A percentile compares a stretch with the other conserved stretches of the same genome.
Evolutionary conservation across 2,888 invertebrate species (phyloP).

Genomic region (Scaeva pyrastri): DNA sequence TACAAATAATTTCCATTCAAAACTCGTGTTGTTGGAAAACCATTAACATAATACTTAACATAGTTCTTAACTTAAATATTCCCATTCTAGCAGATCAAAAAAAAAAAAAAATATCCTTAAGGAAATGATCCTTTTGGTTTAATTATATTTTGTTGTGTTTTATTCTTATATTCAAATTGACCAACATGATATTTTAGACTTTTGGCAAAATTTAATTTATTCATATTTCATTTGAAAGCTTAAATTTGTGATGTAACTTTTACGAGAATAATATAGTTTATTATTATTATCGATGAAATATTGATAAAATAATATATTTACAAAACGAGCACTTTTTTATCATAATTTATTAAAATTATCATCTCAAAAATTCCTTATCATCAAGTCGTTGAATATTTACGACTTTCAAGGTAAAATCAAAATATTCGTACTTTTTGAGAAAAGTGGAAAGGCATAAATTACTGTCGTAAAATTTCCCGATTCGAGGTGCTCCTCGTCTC

Average conservation of each 20-base stretch:
- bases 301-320: not conserved
- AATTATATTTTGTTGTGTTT: too few relatives aligned
- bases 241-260: not conserved
- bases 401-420: conserved; percentile 7
- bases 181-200: too few relatives aligned
- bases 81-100: too few relatives aligned
- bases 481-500: too few relatives aligned
- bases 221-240: not conserved
- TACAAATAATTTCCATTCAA: too few relatives aligned
- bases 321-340: not conserved
- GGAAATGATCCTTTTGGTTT: too few relatives aligned
- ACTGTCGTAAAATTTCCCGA: conserved; percentile 52
- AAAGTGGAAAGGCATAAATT: conserved; percentile 52
- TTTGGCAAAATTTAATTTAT: not conserved
- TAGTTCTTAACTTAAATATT: too few relatives aligned
- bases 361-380: conserved; percentile 9
- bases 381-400: conserved; percentile 21
- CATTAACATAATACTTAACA: too few relatives aligned
- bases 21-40: too few relatives aligned
- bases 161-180: too few relatives aligned
- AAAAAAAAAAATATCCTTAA: too few relatives aligned
- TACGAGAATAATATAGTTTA: not conserved
- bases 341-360: not conserved
- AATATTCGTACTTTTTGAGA: not conserved
- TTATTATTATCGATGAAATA: not conserved